Evolutionary conservation across 2,113 vertebrate species (phyloP).

Genomic region (Thermophis baileyi): DNA sequence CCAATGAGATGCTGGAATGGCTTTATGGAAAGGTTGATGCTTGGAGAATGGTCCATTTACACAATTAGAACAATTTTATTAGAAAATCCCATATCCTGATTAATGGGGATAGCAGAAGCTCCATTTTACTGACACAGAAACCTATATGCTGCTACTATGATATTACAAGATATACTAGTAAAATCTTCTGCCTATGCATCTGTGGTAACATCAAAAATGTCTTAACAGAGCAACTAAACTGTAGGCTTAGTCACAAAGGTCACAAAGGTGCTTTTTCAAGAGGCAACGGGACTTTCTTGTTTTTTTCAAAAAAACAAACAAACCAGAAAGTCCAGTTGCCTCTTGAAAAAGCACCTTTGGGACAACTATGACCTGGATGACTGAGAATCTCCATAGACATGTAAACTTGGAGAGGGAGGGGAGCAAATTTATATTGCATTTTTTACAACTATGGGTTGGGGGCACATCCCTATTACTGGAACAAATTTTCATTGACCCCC

Average conservation of each 20-base stretch:
- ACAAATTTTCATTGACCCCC: not conserved
- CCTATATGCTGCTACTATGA: not conserved
- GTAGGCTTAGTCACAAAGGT: not conserved
- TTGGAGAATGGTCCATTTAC: too few relatives aligned
- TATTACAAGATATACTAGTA: not conserved
- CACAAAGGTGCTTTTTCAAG: too few relatives aligned
- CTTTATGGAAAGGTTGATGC: too few relatives aligned
- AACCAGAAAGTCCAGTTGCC: too few relatives aligned
- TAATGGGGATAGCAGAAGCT: not conserved
- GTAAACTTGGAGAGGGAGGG: not conserved
- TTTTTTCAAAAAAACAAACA: too few relatives aligned
- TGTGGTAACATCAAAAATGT: not conserved
- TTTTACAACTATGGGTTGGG: not conserved
- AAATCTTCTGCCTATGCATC: not conserved
- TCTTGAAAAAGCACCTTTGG: too few relatives aligned
- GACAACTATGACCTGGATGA: too few relatives aligned
- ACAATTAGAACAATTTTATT: too few relatives aligned
- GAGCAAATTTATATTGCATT: not conserved
- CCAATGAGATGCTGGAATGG: too few relatives aligned
- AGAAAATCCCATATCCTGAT: too few relatives aligned
- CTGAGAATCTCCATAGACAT: too few relatives aligned
- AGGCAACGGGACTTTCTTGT: too few relatives aligned
- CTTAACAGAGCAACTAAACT: not conserved
- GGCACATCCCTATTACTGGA: not conserved
- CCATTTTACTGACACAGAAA: not conserved